phyloP scores from a whole-genome alignment of 2,113 vertebrate species.

The Raja brachyura region DNA sequence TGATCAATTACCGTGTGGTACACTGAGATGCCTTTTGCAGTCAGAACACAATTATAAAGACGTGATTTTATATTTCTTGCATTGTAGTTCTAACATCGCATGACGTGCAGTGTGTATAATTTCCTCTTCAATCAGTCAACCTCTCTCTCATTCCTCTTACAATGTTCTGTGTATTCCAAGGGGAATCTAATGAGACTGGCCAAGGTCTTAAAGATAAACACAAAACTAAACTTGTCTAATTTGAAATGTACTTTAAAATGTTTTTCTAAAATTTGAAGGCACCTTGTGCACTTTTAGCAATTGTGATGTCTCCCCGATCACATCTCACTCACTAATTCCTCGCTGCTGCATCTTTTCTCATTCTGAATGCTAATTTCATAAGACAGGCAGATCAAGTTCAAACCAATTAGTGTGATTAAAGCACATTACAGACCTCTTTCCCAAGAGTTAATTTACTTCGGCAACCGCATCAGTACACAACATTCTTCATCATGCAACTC shows the following conservation, averaged over 20 bases:
- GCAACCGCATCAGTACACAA: not conserved
- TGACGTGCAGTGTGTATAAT: not conserved
- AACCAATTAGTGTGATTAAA: not conserved
- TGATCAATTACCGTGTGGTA: too few species aligned
- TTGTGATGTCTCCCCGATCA: not conserved
- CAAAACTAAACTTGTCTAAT: not conserved
- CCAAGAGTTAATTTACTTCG: not conserved
- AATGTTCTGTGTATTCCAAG: not conserved
- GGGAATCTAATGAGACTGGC: not conserved
- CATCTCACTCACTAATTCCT: not conserved
- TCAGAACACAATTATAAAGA: too few species aligned
- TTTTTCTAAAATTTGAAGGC: not conserved
- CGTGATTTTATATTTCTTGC: too few species aligned
- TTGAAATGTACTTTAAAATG: not conserved
- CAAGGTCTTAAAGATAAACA: not conserved
- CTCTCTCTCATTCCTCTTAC: too few species aligned
- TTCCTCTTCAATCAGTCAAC: not conserved
- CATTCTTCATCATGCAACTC: not conserved
- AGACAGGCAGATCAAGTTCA: not conserved
- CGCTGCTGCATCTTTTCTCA: not conserved
- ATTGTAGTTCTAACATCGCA: too few species aligned
- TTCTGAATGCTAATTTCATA: not conserved
- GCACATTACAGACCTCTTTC: not conserved
- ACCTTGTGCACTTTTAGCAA: not conserved
- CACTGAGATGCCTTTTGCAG: too few species aligned